A percentile compares a stretch with the other conserved stretches of the same genome.
These are phyloP conservation scores for Halichoerus grypus DNA, from an alignment of 2,113 vertebrate genomes.

Conservation along the genomic window DNA sequence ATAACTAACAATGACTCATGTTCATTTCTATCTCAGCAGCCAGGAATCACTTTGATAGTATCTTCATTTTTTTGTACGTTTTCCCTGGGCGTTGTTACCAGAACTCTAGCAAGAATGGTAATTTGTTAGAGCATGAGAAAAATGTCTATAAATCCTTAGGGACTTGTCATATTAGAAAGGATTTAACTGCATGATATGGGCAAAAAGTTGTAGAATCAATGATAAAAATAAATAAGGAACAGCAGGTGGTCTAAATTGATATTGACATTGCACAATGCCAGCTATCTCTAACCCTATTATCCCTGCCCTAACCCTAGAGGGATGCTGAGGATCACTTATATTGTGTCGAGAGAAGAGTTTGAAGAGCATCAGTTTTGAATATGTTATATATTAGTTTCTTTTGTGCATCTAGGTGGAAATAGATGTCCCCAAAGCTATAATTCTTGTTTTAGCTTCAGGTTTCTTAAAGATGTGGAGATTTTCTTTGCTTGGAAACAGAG, in stretches of 20 bases:
- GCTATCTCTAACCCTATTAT: conserved; percentile 63
- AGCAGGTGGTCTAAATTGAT: conserved; percentile 73
- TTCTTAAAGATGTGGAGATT: conserved; percentile 58
- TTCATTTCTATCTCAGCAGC: conserved; percentile 75
- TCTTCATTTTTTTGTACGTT: conserved; percentile 59
- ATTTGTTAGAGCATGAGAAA: conserved; percentile 79
- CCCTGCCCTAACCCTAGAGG: conserved; percentile 51
- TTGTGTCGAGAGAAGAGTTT: conserved; percentile 64
- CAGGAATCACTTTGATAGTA: conserved; percentile 46
- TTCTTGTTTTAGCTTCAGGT: conserved; percentile 66
- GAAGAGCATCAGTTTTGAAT: conserved; percentile 59
- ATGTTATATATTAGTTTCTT: conserved; percentile 63
- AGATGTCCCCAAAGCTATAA: conserved; percentile 62
- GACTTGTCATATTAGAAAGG: conserved; percentile 80
- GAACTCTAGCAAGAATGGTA: conserved; percentile 71
- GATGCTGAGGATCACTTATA: conserved; percentile 39
- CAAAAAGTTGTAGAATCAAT: conserved; percentile 80
- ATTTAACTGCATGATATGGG: conserved; percentile 69
- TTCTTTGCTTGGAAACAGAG: conserved; percentile 69
- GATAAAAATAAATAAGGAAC: conserved; percentile 77
- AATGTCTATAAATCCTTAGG: conserved; percentile 80
- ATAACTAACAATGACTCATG: conserved; percentile 68
- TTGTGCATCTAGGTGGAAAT: conserved; percentile 19
- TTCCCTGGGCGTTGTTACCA: conserved; percentile 67
- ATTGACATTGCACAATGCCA: conserved; percentile 68